A percentile compares a stretch with the other conserved stretches of the same genome.
These are phyloP conservation scores for Serilophus lunatus DNA, from an alignment of 2,113 vertebrate species.

Conservation along the genomic window DNA sequence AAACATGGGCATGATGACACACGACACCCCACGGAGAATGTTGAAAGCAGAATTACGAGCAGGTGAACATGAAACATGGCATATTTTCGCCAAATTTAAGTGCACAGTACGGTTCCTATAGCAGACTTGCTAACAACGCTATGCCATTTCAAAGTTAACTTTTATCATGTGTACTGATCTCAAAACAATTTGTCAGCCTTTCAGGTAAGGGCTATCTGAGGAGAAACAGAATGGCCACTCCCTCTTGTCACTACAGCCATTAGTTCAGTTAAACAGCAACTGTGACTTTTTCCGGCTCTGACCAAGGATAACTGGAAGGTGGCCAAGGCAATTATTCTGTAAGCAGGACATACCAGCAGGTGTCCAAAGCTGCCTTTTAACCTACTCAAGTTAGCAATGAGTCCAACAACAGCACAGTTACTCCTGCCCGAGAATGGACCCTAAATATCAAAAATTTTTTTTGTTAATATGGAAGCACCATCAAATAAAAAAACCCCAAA, in stretches of 20 bases:
- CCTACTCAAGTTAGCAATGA: accelerated
- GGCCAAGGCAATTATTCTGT: not conserved
- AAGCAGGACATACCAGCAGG: not conserved
- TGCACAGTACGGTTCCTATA: not conserved
- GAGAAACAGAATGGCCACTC: not conserved
- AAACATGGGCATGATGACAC: not conserved
- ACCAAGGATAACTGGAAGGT: not conserved
- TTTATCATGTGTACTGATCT: not conserved
- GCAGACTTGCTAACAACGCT: not conserved
- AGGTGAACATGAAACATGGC: not conserved
- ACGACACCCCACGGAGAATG: not conserved
- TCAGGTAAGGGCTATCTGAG: not conserved
- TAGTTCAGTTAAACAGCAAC: not conserved
- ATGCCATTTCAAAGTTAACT: not conserved
- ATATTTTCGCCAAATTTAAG: not conserved
- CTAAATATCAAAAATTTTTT: not conserved
- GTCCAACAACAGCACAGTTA: not conserved
- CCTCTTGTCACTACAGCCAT: not conserved
- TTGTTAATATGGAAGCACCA: not conserved
- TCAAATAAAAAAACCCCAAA: not conserved
- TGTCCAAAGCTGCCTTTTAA: not conserved
- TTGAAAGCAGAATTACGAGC: not conserved
- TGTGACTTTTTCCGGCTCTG: not conserved
- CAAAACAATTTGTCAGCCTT: not conserved
- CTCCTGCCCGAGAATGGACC: not conserved